Base-by-base conservation (phyloP, 2,113 vertebrate genomes). In the Cercocebus atys region DNA sequence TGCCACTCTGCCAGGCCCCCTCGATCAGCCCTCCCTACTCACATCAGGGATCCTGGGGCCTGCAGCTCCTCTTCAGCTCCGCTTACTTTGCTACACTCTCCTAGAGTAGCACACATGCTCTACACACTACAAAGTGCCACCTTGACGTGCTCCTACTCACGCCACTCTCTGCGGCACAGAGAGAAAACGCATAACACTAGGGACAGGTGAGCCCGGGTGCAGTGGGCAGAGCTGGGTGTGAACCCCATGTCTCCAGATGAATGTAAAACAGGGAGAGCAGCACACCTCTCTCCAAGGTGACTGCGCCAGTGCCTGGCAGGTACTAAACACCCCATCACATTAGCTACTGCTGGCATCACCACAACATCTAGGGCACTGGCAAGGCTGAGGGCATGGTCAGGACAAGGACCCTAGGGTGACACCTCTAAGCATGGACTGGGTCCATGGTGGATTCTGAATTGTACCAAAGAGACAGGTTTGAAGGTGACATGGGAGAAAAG, bases 291-390 rank as follows among this genome's bases (percentile, higher is more conserved):
- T 1, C 70, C 8, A 55, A 59, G 70, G 47, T 68, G 55, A 59
- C 17, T 0, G 0, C 0, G 43, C 40, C 40, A 2, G 30, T 10
- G 61, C 66, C 57, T 2, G 3, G 75, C 61, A n/a, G 2, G 0
- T 16, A 3, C 25, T 17, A 20, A 66, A 45, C 2, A 4, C 47
- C 0, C 1, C 47, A 14, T 55, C 66, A 13, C 27, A 0, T 0
- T 1, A 11, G 30, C 47, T n/a, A 25, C 47, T 17, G 20, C 55
- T 3, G 12, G 27, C 16, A 5, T 35, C 9, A 6, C 75, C 0
- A 2, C 8, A 30, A 35, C 45, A 16, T 2, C 6, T 0, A 0
- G 8, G 38, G 81, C 47, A 61, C 55, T 1, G 2, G 5, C 22
- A 5, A 73, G 32, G 50, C 43, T 5, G 32, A 8, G 32, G 14